These are phyloP conservation scores for Polydrusus cervinus DNA, from an alignment of 2,888 invertebrate genomes.

Conservation along the genomic window DNA sequence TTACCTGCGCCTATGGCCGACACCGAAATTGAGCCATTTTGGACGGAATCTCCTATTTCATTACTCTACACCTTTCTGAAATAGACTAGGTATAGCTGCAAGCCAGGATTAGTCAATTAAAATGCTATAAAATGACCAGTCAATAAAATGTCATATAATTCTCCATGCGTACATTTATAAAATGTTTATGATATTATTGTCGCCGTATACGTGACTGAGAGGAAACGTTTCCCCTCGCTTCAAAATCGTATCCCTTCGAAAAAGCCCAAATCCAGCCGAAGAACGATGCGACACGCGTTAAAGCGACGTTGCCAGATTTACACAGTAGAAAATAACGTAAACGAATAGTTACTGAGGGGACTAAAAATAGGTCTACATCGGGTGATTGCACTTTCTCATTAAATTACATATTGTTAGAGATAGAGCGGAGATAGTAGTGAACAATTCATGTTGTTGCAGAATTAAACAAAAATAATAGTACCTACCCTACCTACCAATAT, in stretches of 20 bases:
- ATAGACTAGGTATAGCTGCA: too few species aligned
- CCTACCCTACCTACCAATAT: too few species aligned
- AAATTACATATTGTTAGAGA: background rate
- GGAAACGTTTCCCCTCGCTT: constrained; percentile 22
- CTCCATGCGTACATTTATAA: background rate
- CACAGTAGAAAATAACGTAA: background rate
- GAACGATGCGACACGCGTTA: constrained; percentile 33
- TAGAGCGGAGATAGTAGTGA: too few species aligned
- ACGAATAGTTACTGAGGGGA: background rate
- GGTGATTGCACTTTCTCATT: background rate
- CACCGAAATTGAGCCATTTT: too few species aligned
- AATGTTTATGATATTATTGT: constrained; percentile 26
- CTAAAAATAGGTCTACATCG: background rate
- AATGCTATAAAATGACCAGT: too few species aligned
- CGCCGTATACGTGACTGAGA: constrained; percentile 25
- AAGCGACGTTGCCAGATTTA: constrained; percentile 23
- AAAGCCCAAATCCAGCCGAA: constrained; percentile 6
- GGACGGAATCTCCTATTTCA: too few species aligned
- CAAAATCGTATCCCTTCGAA: background rate
- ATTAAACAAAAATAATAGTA: too few species aligned
- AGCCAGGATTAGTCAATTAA: background rate
- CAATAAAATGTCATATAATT: background rate
- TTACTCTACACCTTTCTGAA: too few species aligned
- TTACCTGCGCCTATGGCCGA: too few species aligned
- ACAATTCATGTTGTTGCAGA: too few species aligned